A percentile compares a stretch with the other conserved stretches of the same genome.
Conservation (phyloP, 2,797 vertebrate species). For the Sebastiscus tertius region DNA sequence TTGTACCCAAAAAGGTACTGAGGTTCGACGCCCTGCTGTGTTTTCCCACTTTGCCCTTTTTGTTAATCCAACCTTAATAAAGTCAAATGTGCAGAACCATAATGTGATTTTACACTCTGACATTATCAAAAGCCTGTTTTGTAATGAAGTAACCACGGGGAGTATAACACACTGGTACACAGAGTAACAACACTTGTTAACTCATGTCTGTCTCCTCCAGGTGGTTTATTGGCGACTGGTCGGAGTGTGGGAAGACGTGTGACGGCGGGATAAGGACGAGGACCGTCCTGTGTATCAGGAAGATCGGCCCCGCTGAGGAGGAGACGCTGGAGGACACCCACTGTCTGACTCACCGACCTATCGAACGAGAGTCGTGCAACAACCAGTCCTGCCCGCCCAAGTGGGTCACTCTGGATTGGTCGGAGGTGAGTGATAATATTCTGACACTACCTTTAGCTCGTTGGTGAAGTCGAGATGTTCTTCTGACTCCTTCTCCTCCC, state of each 20-base stretch:
- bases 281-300: conserved; percentile 93
- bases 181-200: too few species aligned
- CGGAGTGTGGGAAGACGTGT: conserved; percentile 95
- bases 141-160: background rate
- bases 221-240: conserved; percentile 99
- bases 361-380: conserved; percentile 95
- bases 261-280: conserved; percentile 91
- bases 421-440: conserved; percentile 85
- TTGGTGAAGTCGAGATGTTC: background rate
- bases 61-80: background rate
- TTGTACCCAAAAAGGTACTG: background rate
- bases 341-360: conserved; percentile 93
- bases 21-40: background rate
- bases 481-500: conserved; percentile 24
- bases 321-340: conserved; percentile 92
- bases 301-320: conserved; percentile 92
- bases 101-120: conserved; percentile 6
- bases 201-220: conserved; percentile 69
- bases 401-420: conserved; percentile 98
- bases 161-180: background rate
- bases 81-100: background rate
- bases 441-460: rapidly evolving
- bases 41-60: background rate
- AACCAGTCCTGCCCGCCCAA: conserved; percentile 98
- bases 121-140: background rate